These are phyloP conservation scores for Pempheris klunzingeri DNA, from an alignment of 2,797 vertebrate species.

Conservation along the genomic window DNA sequence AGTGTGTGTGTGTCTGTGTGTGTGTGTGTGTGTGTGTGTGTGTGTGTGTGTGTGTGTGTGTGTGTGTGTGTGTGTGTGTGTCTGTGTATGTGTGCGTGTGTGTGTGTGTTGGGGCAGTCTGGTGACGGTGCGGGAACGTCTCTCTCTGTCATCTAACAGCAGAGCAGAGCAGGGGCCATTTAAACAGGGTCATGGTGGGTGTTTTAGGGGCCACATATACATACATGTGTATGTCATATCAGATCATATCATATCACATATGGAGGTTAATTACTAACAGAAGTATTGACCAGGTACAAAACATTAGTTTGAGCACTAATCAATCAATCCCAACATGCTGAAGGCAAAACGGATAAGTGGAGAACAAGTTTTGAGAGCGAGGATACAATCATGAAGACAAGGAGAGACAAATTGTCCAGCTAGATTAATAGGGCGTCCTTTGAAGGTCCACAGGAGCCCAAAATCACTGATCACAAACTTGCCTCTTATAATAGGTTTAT, in stretches of 20 bases:
- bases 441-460: not conserved
- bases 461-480: not conserved
- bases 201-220: conserved; percentile 25
- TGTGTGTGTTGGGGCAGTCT: conserved; percentile 31
- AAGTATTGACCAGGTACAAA: not conserved
- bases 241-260: too few species aligned
- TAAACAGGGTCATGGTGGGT: conserved; percentile 41
- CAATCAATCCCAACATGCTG: not conserved
- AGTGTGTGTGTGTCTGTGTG: conserved; percentile 37
- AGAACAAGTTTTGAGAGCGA: not conserved
- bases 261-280: not conserved
- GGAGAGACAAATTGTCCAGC: not conserved
- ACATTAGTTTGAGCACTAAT: not conserved
- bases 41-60: conserved; percentile 39
- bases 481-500: too few species aligned
- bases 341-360: not conserved
- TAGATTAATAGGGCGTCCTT: not conserved
- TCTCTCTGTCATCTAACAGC: conserved; percentile 66
- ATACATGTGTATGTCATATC: too few species aligned
- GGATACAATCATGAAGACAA: not conserved
- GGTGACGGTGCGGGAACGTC: conserved; percentile 36
- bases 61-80: conserved; percentile 37
- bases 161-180: conserved; percentile 57
- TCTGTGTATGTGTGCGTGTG: conserved; percentile 39
- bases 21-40: conserved; percentile 37